Percentiles rank a stretch among this genome's conserved stretches.
phyloP scores from a whole-genome alignment of 2,888 invertebrate species.

The Macaria liturata region DNA sequence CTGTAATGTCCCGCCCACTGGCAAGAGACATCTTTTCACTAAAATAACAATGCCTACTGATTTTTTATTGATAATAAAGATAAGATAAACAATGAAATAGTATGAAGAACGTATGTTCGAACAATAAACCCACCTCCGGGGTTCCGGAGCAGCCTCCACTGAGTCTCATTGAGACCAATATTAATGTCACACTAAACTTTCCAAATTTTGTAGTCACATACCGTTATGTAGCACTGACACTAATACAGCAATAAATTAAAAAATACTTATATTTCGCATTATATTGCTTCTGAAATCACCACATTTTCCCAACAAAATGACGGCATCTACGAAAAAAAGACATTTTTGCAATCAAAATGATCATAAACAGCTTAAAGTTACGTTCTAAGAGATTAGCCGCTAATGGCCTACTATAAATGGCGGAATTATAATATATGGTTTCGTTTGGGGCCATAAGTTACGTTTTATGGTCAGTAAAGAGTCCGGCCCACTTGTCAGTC shows the following conservation, averaged over 20 bases:
- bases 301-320: slow-evolving; percentile 18
- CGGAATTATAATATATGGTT: slow-evolving; percentile 25
- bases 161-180: slow-evolving; percentile 16
- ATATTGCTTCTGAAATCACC: background rate
- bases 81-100: slow-evolving; percentile 27
- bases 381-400: slow-evolving; percentile 21
- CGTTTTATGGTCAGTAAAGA: slow-evolving; percentile 29
- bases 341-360: slow-evolving; percentile 19
- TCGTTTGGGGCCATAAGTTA: slow-evolving; percentile 29
- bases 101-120: slow-evolving; percentile 19
- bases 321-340: slow-evolving; percentile 16
- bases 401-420: slow-evolving; percentile 29
- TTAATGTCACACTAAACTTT: slow-evolving; percentile 20
- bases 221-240: slow-evolving; percentile 8
- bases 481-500: slow-evolving; percentile 18
- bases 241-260: background rate
- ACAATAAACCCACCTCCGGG: slow-evolving; percentile 19
- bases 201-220: slow-evolving; percentile 3
- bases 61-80: slow-evolving; percentile 28
- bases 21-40: slow-evolving; percentile 11
- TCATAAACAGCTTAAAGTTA: slow-evolving; percentile 28
- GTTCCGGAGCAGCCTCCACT: slow-evolving; percentile 13
- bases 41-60: slow-evolving; percentile 28
- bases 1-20: slow-evolving; percentile 25
- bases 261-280: background rate